Percentiles rank a stretch among this genome's conserved stretches.
These are phyloP conservation scores for Cossypha caffra DNA, from an alignment of 2,797 vertebrate genomes.

Conservation along the genomic window DNA sequence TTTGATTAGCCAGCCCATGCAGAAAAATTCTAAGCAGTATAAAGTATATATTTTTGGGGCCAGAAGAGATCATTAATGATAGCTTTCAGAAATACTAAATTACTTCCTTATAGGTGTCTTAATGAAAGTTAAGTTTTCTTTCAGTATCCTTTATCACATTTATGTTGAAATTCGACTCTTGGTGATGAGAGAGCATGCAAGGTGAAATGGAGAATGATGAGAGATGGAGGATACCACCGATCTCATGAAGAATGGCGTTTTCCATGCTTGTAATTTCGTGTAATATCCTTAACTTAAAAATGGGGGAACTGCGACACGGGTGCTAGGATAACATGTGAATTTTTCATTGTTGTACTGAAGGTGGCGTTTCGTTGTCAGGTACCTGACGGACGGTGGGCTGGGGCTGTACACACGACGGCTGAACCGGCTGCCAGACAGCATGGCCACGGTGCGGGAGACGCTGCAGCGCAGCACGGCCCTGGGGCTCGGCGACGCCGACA, in stretches of 20 bases:
- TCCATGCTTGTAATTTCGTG: accelerated
- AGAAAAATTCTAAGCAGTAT: neutral
- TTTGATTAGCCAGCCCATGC: neutral
- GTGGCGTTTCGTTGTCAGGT: conserved; percentile 69
- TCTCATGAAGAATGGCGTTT: neutral
- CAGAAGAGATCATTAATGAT: neutral
- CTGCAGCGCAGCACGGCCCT: conserved; percentile 86
- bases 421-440: conserved; percentile 90
- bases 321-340: accelerated
- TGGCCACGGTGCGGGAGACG: conserved; percentile 90
- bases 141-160: neutral
- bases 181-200: neutral
- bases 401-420: conserved; percentile 91
- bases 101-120: neutral
- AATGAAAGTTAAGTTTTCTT: neutral
- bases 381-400: conserved; percentile 95
- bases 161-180: neutral
- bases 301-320: accelerated
- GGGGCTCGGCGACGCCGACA: conserved; percentile 94
- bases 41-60: neutral
- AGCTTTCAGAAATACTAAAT: neutral
- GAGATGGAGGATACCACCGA: neutral
- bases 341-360: accelerated
- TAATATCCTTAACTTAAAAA: neutral
- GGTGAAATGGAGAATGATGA: accelerated